A percentile compares a stretch with the other conserved stretches of the same genome.
phyloP scores from a whole-genome alignment of 2,113 vertebrate genomes.

The Arvicanthis niloticus region DNA sequence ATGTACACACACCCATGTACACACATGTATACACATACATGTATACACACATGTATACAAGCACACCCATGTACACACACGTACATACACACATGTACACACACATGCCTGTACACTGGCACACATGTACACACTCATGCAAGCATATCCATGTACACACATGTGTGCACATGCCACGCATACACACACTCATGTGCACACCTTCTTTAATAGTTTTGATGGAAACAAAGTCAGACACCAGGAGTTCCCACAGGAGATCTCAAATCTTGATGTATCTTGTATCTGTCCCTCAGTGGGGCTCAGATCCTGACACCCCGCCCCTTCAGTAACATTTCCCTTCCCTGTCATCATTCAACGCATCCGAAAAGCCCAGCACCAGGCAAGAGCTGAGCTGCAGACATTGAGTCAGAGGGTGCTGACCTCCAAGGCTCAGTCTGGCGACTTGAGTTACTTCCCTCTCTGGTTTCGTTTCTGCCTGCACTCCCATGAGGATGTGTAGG shows the following conservation, averaged over 20 bases:
- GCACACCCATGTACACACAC: too few species aligned
- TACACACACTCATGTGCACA: background rate
- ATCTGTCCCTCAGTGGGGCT: background rate
- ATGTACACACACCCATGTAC: background rate
- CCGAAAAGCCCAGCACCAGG: background rate
- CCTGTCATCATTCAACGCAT: background rate
- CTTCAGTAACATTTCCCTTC: background rate
- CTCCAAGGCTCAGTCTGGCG: background rate
- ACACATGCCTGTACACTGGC: too few species aligned
- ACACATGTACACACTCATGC: background rate
- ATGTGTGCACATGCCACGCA: background rate
- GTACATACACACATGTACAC: too few species aligned
- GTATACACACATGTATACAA: rapidly evolving
- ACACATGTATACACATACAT: background rate
- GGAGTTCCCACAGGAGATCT: background rate
- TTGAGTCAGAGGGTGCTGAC: background rate
- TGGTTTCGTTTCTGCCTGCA: background rate
- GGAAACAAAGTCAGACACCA: background rate
- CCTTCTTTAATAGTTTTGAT: background rate
- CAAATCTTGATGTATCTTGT: background rate
- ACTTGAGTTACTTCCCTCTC: background rate
- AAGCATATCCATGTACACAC: background rate
- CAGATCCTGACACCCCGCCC: rapidly evolving
- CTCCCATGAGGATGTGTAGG: background rate
- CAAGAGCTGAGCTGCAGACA: background rate